Percentiles rank a stretch among this genome's conserved stretches.
Conservation (phyloP, 2,888 invertebrate species). For the Bellardia pandia region DNA sequence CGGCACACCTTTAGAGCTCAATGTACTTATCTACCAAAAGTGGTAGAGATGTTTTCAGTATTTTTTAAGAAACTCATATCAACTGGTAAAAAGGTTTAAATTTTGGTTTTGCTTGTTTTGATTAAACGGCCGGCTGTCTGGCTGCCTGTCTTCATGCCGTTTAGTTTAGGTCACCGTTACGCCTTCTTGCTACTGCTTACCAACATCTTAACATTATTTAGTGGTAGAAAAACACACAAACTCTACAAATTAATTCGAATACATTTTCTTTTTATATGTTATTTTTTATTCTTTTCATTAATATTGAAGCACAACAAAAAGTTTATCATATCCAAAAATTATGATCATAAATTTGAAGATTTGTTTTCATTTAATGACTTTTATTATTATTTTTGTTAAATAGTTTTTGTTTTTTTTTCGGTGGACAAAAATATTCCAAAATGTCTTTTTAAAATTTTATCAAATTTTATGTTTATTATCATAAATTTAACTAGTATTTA, state of each 20-base stretch:
- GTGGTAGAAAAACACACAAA: constrained; percentile 29
- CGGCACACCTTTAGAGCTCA: constrained; percentile 42
- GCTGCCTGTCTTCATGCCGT: constrained; percentile 72
- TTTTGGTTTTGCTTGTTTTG: background rate
- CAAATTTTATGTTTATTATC: constrained; percentile 38
- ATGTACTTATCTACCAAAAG: no score
- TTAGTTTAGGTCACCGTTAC: constrained; percentile 72
- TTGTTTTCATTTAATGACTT: constrained; percentile 61
- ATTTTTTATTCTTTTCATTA: constrained; percentile 17
- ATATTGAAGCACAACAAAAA: constrained; percentile 27
- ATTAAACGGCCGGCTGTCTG: constrained; percentile 17
- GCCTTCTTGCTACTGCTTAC: constrained; percentile 71
- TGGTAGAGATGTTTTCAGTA: background rate
- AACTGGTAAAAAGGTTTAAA: background rate
- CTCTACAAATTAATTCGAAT: constrained; percentile 56
- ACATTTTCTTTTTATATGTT: constrained; percentile 42
- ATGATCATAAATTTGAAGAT: constrained; percentile 70
- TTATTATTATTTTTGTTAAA: constrained; percentile 48
- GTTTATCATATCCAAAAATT: constrained; percentile 42
- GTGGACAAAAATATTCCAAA: constrained; percentile 12
- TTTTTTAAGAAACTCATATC: background rate
- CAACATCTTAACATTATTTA: constrained; percentile 5
- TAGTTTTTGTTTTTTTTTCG: constrained; percentile 3
- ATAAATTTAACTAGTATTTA: constrained; percentile 65
- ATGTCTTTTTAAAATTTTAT: background rate